Evolutionary conservation across 2,797 vertebrate genomes (phyloP).

Genomic region (Coccyzus lansbergi): DNA sequence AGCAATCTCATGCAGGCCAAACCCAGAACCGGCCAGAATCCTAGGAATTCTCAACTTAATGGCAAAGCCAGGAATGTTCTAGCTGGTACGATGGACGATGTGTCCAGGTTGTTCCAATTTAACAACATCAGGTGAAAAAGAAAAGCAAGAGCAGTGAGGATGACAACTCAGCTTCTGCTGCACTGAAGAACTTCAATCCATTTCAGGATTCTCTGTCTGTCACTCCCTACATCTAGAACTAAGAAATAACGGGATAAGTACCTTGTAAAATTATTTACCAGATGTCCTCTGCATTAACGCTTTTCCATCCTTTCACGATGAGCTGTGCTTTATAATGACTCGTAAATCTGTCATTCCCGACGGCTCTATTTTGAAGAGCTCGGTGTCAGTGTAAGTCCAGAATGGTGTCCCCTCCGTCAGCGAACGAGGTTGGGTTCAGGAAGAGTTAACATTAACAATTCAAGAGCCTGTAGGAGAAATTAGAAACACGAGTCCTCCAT

Average conservation of each 20-base stretch:
- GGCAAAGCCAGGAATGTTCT: background rate
- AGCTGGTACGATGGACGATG: background rate
- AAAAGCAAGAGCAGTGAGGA: background rate
- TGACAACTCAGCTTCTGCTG: background rate
- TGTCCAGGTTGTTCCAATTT: background rate
- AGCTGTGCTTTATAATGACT: conserved; percentile 1
- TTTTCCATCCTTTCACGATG: background rate
- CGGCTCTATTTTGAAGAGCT: conserved; percentile 21
- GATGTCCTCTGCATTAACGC: background rate
- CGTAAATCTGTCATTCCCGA: background rate
- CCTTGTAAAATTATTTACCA: background rate
- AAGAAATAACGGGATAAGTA: conserved; percentile 33
- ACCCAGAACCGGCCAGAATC: background rate
- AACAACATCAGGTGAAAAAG: background rate
- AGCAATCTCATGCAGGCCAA: background rate
- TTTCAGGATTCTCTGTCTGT: background rate
- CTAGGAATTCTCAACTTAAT: background rate
- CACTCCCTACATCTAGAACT: background rate
- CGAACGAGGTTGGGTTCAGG: conserved; percentile 64
- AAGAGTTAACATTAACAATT: conserved; percentile 74
- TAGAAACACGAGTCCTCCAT: conserved; percentile 62
- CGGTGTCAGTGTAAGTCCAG: background rate
- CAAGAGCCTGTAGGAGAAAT: conserved; percentile 66
- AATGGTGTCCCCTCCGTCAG: conserved; percentile 35
- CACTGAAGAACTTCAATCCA: background rate